Base-by-base conservation (phyloP, 2,113 vertebrate genomes). In the Dicrurus megarhynchus region DNA sequence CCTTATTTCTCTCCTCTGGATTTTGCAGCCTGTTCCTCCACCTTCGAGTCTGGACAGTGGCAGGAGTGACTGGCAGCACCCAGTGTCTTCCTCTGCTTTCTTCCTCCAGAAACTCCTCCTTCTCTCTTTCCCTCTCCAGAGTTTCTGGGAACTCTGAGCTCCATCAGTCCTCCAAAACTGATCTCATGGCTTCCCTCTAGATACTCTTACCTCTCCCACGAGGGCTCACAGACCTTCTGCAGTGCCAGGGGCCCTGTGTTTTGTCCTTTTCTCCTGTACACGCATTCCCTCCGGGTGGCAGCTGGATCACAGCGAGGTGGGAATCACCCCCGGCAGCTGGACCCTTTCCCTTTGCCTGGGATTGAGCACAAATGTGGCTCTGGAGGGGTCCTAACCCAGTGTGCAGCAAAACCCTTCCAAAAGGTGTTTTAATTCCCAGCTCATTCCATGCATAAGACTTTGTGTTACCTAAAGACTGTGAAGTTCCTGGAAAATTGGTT, bases 241-340 rank as follows among this genome's bases (percentile, higher is more conserved):
- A 78, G 20, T 30, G 27, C 55, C 53, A 35, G 60, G 28, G 55
- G 13, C 56, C 11, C 47, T 13, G 21, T 49, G 50, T 27, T 65
- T 28, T 61, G 59, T n/a, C 55, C 64, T 53, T 80, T 41, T 26
- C 50, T 35, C 47, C 91, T 12, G 20, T 7, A 26, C 49, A 13
- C 13, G 1, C 3, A 0, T 39, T 75, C 28, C 11, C 30, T 6
- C 3, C 0, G 1, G 49, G 1, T 27, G 49, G 33, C 39, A 84
- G 27, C 70, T 81, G 75, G 47, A 61, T 59, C 13, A 2, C 41
- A 50, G 47, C 4, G 4, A 70, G 71, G 32, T 35, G 63, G 27
- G 35, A 68, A 26, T 17, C 46, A 44, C 26, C 37, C 44, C 26
- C 19, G 1, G 5, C 49, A 59, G 68, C 37, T 11, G 10, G 21